Evolutionary conservation across 2,888 invertebrate species (phyloP), one percentile per base, ranked within the genome.

Genomic region (Nemotelus pantherinus): DNA sequence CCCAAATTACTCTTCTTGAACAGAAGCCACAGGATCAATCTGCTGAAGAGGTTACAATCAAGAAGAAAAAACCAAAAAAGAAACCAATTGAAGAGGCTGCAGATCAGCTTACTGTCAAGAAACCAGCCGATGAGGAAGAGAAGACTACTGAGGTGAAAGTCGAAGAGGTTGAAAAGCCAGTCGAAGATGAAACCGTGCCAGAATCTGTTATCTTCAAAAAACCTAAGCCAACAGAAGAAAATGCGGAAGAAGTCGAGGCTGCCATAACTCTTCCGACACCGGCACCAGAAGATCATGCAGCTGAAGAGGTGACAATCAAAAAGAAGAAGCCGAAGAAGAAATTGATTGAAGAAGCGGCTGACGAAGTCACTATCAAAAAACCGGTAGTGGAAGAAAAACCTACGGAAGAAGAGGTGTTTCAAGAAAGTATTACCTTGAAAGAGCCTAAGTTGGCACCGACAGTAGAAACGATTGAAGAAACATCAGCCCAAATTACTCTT

Each of bases 31-130:
- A 83, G 84, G 83, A 2, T 2, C 81, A 83, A 78, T 83, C 48
- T 78, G 70, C 84, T 2, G 84, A 85, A 57, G 84, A 85, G 79
- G 83, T 83, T 2, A 84, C 85, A 2, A 82, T 84, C 50, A 81
- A 85, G 0, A 85, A 85, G 79, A 85, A 85, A 72, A 86, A 86
- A 79, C 80, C 81, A 43, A 86, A 84, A 74, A 86, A 84, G 77
- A 82, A 83, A 1, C 83, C 83, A 45, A 78, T 82, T 0, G 86
- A 85, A 78, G 87, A 86, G 82, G 86, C 84, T 50, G 84, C 85
- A 2, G 87, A 85, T 81, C 83, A 84, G 45, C 83, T 87, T 81
- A 82, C 85, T 77, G 82, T 86, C 58, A 83, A 82, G 77, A 85
- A 83, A 79, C 82, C 82, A 80, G 81, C 79, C 68, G 70, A 76